Base-by-base conservation (phyloP, 2,797 vertebrate species). In the Ibycter americanus region DNA sequence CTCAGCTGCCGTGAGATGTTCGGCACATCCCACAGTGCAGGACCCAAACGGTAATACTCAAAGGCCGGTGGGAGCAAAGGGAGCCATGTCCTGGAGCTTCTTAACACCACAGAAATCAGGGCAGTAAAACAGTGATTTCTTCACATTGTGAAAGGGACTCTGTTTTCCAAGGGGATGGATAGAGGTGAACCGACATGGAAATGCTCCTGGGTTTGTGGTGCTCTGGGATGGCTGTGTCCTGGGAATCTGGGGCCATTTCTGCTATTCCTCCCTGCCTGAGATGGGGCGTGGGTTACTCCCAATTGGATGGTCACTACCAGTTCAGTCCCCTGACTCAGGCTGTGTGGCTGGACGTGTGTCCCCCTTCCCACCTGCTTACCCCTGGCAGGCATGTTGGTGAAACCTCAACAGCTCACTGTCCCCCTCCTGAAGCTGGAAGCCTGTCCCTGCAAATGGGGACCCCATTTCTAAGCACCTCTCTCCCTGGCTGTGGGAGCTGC, bases 1-100 rank as follows among this genome's bases (percentile, higher is more conserved):
- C 29, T 61, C 0, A 3, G 4, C 31, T 38, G 7, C 36, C 1
- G 0, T 0, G 1, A 73, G 51, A 8, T 1, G 0, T 40, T n/a
- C 1, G 2, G 44, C 4, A 3, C 44, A 61, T 52, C 21, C 23
- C n/a, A 11, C 0, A 1, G n/a, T 6, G 23, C 59, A 70, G 59
- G n/a, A 74, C 22, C 4, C 25, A 65, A 78, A 42, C 2, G 11
- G 7, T 32, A 18, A 0, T 6, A 31, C 55, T 29, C 7, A 12
- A 63, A 80, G 29, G 10, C 9, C 3, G 2, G 11, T 9, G 25
- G 21, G 32, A 79, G 16, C 38, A 70, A 54, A 63, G 34, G 8
- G 2, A 65, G 4, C 5, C 5, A 0, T 25, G 32, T 42, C n/a
- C 66, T 47, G 52, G 19, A 61, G 29, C 12, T 51, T 31, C 61